phyloP scores from a whole-genome alignment of 2,113 vertebrate species.

The Cyphomyrus plagiostoma region DNA sequence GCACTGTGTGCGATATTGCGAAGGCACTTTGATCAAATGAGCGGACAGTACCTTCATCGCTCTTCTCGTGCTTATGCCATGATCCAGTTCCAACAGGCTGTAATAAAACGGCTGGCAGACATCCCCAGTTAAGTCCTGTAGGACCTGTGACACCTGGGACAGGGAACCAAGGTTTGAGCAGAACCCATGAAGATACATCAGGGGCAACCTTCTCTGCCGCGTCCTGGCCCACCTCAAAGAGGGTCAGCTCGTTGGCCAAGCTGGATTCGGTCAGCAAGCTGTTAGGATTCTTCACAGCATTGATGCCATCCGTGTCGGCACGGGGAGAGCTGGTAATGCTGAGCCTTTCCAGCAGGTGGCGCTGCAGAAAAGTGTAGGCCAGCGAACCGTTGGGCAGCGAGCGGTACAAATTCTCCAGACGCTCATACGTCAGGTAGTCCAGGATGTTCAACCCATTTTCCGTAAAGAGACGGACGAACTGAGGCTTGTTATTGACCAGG shows the following conservation, averaged over 20 bases:
- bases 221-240: conserved; percentile 53
- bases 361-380: conserved; percentile 58
- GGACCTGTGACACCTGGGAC: conserved; percentile 60
- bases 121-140: conserved; percentile 64
- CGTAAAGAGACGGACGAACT: conserved; percentile 75
- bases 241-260: conserved; percentile 36
- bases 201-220: not conserved
- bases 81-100: conserved; percentile 30
- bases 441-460: conserved; percentile 71
- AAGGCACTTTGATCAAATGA: not conserved
- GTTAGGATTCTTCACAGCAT: not conserved
- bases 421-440: conserved; percentile 64
- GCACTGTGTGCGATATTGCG: not conserved
- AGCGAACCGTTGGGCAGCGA: conserved; percentile 53
- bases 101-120: conserved; percentile 64
- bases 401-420: conserved; percentile 65
- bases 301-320: not conserved
- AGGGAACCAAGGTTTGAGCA: not conserved
- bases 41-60: conserved; percentile 45
- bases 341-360: conserved; percentile 40
- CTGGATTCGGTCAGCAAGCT: not conserved
- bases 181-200: not conserved
- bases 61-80: conserved; percentile 21
- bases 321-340: not conserved
- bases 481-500: conserved; percentile 71